Conservation (phyloP, 2,888 invertebrate species). For the Diploptera punctata region DNA sequence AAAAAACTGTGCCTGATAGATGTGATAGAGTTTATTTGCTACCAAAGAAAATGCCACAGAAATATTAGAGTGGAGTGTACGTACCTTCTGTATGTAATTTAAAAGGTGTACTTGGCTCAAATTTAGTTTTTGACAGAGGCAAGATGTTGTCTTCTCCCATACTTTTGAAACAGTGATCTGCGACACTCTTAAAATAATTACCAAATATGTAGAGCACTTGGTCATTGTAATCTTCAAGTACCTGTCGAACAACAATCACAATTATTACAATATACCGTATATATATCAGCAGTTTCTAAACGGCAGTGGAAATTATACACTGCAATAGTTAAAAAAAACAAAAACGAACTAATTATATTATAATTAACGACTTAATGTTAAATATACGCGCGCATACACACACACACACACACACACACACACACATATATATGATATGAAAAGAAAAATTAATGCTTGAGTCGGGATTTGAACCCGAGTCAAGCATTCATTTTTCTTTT, state of each 20-base stretch:
- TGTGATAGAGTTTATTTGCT: background rate
- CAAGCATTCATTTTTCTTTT: no score
- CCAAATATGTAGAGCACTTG: background rate
- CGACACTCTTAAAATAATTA: background rate
- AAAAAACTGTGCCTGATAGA: background rate
- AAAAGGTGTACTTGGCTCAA: background rate
- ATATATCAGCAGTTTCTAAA: no score
- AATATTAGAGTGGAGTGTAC: background rate
- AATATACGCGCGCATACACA: no score
- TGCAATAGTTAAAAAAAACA: no score
- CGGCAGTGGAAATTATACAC: no score
- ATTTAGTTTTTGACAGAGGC: background rate
- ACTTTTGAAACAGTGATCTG: background rate
- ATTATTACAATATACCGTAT: no score
- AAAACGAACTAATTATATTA: no score
- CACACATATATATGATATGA: no score
- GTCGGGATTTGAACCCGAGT: no score
- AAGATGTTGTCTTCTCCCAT: background rate
- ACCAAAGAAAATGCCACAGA: background rate
- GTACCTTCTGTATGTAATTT: background rate
- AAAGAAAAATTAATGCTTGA: no score
- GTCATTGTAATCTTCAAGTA: background rate
- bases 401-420: no score
- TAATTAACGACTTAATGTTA: no score
- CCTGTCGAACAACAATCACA: background rate